Base-by-base conservation (phyloP, 1,140 invertebrate genomes). In the Cydia strobilella region DNA sequence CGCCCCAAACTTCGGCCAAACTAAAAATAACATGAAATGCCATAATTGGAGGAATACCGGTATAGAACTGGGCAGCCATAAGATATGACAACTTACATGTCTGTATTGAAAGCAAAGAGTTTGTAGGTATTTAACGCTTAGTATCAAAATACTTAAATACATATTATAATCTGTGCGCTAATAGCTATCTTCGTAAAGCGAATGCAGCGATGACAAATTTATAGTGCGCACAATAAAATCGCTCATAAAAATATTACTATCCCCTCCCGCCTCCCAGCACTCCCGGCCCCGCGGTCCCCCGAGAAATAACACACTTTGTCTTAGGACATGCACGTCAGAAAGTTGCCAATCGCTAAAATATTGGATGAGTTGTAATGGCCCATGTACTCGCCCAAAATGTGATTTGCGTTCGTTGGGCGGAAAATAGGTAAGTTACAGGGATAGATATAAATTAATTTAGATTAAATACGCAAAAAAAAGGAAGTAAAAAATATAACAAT, bases 271-370 rank as follows among this genome's bases (percentile, higher is more conserved):
- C 65, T 65, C 20, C 74, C 54, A 63, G 69, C 73, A 9, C 62
- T 63, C 63, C 77, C 62, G 48, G n/a, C 42, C 59, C 35, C 74
- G 66, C 18, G 20, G 66, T 83, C 83, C 85, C 88, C 86, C 88
- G 88, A 90, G 86, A 89, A 86, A 89, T 88, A 90, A 90, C 88
- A 90, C 86, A 89, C 87, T 89, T 90, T 90, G 88, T 90, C 84
- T 86, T 78, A 78, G 51, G 31, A 79, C 83, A 78, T 69, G 74
- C 75, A 81, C n/a, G 18, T 74, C 66, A 3, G 76, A 79, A 75
- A 18, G 54, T 62, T 62, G 27, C 18, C n/a, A 13, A 59, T 15
- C 18, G 10, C 25, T 9, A 54, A 75, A 82, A 82, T 80, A 35
- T 39, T 81, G 79, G 42, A 77, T 71, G 35, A 27, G 65, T 59